Conservation (phyloP, 2,888 invertebrate species). For the Magallana nippona region DNA sequence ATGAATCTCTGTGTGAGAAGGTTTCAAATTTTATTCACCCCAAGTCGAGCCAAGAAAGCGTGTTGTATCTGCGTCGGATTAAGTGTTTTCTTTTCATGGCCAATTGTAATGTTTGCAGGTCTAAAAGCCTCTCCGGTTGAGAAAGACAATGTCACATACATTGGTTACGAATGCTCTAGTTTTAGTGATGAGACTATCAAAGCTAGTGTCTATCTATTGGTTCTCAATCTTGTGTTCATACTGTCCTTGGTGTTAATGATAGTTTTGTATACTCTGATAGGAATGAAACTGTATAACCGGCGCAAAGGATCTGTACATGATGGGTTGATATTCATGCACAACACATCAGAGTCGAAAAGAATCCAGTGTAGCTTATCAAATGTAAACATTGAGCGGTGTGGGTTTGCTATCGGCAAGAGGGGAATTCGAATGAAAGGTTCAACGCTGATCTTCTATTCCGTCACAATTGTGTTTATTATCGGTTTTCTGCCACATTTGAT, state of each 20-base stretch:
- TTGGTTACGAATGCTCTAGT: conserved; percentile 59
- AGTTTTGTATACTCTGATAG: conserved; percentile 44
- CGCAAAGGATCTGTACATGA: conserved; percentile 44
- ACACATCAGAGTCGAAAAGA: conserved; percentile 36
- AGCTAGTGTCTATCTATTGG: conserved; percentile 41
- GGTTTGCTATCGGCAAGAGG: conserved; percentile 49
- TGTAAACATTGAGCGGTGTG: conserved; percentile 34
- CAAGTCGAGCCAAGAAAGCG: conserved; percentile 57
- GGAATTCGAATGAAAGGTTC: conserved; percentile 50
- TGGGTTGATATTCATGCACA: conserved; percentile 39
- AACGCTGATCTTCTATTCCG: conserved; percentile 61
- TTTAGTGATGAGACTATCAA: conserved; percentile 39
- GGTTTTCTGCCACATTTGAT: conserved; percentile 64
- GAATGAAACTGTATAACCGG: conserved; percentile 40
- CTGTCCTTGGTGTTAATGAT: conserved; percentile 45
- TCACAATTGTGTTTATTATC: conserved; percentile 61
- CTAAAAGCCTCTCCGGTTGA: conserved; percentile 43
- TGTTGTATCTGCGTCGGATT: conserved; percentile 53
- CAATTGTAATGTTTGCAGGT: conserved; percentile 57
- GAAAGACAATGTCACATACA: conserved; percentile 42
- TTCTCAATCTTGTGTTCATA: conserved; percentile 41
- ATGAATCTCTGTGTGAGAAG: conserved; percentile 58
- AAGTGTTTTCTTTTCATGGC: conserved; percentile 50
- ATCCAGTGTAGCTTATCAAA: background rate
- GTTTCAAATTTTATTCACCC: conserved; percentile 48